These are phyloP conservation scores for Oriolus oriolus DNA, from an alignment of 2,113 vertebrate genomes.

Conservation along the genomic window DNA sequence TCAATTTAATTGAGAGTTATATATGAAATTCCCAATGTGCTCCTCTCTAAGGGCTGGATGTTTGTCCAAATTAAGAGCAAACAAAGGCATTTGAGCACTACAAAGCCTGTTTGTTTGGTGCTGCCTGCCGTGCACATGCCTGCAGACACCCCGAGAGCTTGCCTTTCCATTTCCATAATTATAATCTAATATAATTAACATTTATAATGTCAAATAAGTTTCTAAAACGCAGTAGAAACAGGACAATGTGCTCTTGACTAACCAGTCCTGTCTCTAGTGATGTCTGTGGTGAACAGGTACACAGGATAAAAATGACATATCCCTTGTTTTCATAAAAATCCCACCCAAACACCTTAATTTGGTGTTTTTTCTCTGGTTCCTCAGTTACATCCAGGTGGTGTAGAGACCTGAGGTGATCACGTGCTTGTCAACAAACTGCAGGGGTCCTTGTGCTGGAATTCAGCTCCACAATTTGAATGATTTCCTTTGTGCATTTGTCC, in stretches of 20 bases:
- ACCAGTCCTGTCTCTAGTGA: neutral
- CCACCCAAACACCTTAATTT: neutral
- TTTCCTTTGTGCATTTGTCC: neutral
- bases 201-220: neutral
- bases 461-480: neutral
- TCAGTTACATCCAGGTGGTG: neutral
- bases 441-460: neutral
- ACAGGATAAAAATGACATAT: neutral
- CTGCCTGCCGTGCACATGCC: neutral
- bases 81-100: neutral
- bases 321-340: neutral
- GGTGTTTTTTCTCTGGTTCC: neutral
- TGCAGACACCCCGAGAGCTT: neutral
- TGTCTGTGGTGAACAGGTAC: neutral
- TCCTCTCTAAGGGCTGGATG: slow-evolving; percentile 9
- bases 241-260: neutral
- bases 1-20: slow-evolving; percentile 43
- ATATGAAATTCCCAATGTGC: slow-evolving; percentile 13
- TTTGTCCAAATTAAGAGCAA: slow-evolving; percentile 42
- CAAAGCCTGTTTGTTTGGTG: neutral
- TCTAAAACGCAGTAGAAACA: neutral
- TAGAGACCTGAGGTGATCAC: neutral
- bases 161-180: neutral
- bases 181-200: neutral
- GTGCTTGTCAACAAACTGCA: neutral